phyloP scores from a whole-genome alignment of 2,888 invertebrate genomes.

The Teinopalpus imperialis region DNA sequence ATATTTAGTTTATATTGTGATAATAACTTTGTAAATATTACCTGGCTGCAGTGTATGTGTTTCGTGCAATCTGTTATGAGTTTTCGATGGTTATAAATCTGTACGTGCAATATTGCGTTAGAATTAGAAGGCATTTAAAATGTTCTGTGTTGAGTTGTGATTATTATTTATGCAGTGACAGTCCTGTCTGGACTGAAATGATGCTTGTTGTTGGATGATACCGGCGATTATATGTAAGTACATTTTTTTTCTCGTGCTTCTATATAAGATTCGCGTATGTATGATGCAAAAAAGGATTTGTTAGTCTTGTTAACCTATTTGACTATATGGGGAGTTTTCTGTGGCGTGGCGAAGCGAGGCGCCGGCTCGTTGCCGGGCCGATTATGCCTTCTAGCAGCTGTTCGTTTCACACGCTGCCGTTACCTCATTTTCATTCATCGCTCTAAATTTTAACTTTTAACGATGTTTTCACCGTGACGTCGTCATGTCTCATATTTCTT shows the following conservation, averaged over 20 bases:
- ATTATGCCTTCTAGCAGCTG: conserved; percentile 41
- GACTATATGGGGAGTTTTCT: conserved; percentile 54
- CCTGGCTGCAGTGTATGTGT: conserved; percentile 65
- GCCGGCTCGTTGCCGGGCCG: conserved; percentile 40
- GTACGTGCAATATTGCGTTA: conserved; percentile 71
- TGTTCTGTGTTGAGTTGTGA: conserved; percentile 79
- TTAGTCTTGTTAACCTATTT: conserved; percentile 66
- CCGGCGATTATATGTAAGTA: conserved; percentile 68
- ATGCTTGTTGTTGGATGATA: conserved; percentile 77
- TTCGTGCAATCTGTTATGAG: conserved; percentile 73
- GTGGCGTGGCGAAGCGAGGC: conserved; percentile 43
- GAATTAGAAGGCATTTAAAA: conserved; percentile 70
- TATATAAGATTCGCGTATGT: conserved; percentile 34
- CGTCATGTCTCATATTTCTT: conserved; percentile 8
- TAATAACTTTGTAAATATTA: conserved; percentile 61
- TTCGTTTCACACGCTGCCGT: conserved; percentile 39
- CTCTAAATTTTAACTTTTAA: conserved; percentile 9
- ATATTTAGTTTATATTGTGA: conserved; percentile 67
- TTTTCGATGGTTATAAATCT: conserved; percentile 66
- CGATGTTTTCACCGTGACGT: conserved; percentile 15
- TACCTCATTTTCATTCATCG: conserved; percentile 23
- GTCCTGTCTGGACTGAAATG: conserved; percentile 69
- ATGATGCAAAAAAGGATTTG: conserved; percentile 45
- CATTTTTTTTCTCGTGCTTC: conserved; percentile 37
- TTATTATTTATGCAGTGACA: conserved; percentile 78